Base-by-base conservation (phyloP, 2,888 invertebrate genomes). In the Drosophila antonietae region DNA sequence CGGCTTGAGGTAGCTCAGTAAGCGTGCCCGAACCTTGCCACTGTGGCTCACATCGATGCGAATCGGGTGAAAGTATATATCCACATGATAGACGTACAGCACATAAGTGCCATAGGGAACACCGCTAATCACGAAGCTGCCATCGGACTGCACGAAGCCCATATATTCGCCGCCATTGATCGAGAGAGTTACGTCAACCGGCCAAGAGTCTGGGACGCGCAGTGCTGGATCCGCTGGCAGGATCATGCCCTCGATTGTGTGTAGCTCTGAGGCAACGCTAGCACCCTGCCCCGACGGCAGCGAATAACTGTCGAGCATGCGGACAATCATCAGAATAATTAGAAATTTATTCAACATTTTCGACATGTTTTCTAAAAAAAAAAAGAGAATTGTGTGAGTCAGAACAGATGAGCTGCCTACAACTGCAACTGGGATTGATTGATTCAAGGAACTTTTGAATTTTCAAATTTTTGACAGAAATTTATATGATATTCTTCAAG, bases 31-130 rank as follows among this genome's bases (percentile, higher is more conserved):
- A 87, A 97, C 97, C 93, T 98, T 99, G 31, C 99, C 99, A 92
- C 98, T 98, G 0, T 97, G 96, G 91, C 97, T 98, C 65, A 99
- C 98, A 93, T 99, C 99, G 3, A 99, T 97, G 72, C 99, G 94
- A 2, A 93, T 77, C 68, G 98, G 97, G 91, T 99, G 98, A 92
- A 98, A 99, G 75, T 96, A 94, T 89, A 96, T 97, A 90, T 98
- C 96, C 0, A 98, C 96, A 93, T 98, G 96, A 20, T 97, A 93
- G 2, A 98, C 95, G 94, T 99, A 98, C 0, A 99, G 94, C 9
- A 99, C 95, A 92, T 98, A 98, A 0, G 98, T 98, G 3, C 98
- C 98, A 0, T 96, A 95, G 0, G 97, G 96, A 0, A 99, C 94
- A 86, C 97, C 97, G 87, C 96, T 96, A 35, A 99, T 95, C 1